phyloP scores from a whole-genome alignment of 2,888 invertebrate species.

The Heliconius aoede region DNA sequence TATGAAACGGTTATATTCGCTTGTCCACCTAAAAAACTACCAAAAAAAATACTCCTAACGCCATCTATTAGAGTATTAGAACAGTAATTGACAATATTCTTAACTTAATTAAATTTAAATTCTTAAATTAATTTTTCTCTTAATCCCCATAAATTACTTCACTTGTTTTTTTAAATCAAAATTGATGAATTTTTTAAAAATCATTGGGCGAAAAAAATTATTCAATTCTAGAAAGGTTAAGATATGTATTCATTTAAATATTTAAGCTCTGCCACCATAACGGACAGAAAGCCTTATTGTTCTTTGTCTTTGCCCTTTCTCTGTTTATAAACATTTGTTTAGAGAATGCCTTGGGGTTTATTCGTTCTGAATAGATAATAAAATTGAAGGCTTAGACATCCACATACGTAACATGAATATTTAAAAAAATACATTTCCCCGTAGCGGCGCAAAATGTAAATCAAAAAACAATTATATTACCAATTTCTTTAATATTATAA shows the following conservation, averaged over 20 bases:
- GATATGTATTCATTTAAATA: neutral
- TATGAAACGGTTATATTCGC: too few species aligned
- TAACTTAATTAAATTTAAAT: too few species aligned
- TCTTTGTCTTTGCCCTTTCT: conserved; percentile 11
- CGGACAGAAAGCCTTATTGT: neutral
- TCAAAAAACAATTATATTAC: conserved; percentile 8
- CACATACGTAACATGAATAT: conserved; percentile 15
- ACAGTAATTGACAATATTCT: too few species aligned
- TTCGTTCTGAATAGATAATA: conserved; percentile 35
- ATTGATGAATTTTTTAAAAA: too few species aligned
- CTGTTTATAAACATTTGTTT: conserved; percentile 31
- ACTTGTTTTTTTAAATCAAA: too few species aligned
- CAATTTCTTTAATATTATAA: conserved; percentile 16
- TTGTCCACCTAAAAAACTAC: too few species aligned
- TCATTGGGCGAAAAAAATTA: too few species aligned
- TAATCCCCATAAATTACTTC: too few species aligned
- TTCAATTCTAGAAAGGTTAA: too few species aligned
- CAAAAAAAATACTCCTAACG: too few species aligned
- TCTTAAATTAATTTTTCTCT: too few species aligned
- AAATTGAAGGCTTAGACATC: conserved; percentile 32
- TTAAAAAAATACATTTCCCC: conserved; percentile 12
- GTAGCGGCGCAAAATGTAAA: conserved; percentile 22
- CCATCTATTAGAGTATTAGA: too few species aligned
- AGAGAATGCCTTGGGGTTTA: conserved; percentile 27
- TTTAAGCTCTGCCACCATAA: neutral